Conservation (phyloP, 2,888 invertebrate genomes). For the Acheta domesticus region DNA sequence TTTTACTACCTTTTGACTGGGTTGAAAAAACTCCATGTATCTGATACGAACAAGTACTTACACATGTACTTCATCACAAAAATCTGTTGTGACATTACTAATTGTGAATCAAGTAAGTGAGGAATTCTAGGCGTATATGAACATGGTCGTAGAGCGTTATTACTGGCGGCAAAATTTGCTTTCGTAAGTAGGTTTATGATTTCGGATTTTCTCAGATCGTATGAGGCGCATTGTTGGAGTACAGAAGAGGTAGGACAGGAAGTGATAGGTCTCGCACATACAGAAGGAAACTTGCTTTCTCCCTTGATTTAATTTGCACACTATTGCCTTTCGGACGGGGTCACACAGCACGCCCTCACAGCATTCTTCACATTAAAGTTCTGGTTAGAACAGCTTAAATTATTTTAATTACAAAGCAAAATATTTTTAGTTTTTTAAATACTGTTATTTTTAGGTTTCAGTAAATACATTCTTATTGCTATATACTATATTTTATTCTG, state of each 20-base stretch:
- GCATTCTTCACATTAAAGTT: neutral
- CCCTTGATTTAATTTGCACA: neutral
- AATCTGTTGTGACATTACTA: too few relatives aligned
- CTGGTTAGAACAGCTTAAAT: slow-evolving; percentile 18
- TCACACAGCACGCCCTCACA: slow-evolving; percentile 10
- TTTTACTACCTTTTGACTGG: too few relatives aligned
- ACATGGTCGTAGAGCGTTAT: too few relatives aligned
- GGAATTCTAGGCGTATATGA: too few relatives aligned
- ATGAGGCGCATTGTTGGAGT: too few relatives aligned
- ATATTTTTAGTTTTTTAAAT: neutral
- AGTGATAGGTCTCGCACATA: neutral
- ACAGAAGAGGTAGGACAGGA: neutral
- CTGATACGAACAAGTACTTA: too few relatives aligned
- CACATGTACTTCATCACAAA: too few relatives aligned
- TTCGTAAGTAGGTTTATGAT: too few relatives aligned
- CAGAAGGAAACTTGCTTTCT: neutral
- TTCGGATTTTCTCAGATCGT: too few relatives aligned
- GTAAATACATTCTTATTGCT: slow-evolving; percentile 18
- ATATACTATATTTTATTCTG: neutral
- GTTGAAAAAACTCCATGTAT: too few relatives aligned
- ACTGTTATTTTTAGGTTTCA: slow-evolving; percentile 18
- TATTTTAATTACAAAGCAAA: slow-evolving; percentile 1
- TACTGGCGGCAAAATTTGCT: too few relatives aligned
- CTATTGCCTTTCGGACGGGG: neutral
- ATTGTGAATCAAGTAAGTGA: too few relatives aligned